A percentile compares a stretch with the other conserved stretches of the same genome.
These are phyloP conservation scores for Pheosia gnoma DNA, from an alignment of 2,888 invertebrate genomes.

Conservation along the genomic window DNA sequence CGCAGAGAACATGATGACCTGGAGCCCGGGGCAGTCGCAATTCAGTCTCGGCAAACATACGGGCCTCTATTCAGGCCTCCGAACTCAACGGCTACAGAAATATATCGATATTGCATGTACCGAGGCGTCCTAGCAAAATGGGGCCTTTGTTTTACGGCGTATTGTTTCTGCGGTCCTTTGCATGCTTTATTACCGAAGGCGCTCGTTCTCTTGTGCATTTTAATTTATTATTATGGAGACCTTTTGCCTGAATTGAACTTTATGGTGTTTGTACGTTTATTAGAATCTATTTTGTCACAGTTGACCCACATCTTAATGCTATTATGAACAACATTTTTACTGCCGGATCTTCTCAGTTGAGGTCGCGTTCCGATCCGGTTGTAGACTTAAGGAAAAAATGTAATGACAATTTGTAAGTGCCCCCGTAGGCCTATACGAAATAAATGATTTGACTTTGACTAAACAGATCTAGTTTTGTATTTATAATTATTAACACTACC, in stretches of 20 bases:
- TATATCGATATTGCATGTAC: slow-evolving; percentile 58
- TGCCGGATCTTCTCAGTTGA: too few relatives aligned
- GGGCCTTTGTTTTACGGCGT: slow-evolving; percentile 59
- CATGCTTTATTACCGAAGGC: slow-evolving; percentile 40
- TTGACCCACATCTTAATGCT: too few relatives aligned
- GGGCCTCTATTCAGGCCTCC: slow-evolving; percentile 36
- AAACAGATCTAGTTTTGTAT: too few relatives aligned
- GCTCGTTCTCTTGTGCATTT: slow-evolving; percentile 34
- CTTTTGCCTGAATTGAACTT: slow-evolving; percentile 9
- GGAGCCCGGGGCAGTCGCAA: slow-evolving; percentile 56
- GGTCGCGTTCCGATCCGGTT: too few relatives aligned
- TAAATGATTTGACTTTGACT: too few relatives aligned
- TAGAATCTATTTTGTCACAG: not conserved
- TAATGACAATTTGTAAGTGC: too few relatives aligned
- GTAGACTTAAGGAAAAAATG: too few relatives aligned
- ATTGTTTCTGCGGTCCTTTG: slow-evolving; percentile 49
- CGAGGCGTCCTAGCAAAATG: slow-evolving; percentile 56
- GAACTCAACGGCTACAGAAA: slow-evolving; percentile 42
- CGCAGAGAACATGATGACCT: slow-evolving; percentile 46
- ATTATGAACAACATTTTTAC: too few relatives aligned
- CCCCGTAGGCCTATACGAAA: too few relatives aligned
- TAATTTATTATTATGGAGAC: slow-evolving; percentile 31
- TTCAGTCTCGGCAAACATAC: slow-evolving; percentile 61
- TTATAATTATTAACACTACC: too few relatives aligned
- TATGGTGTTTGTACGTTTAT: slow-evolving; percentile 2